Evolutionary conservation across 2,888 invertebrate species (phyloP), one percentile per base, ranked within the genome.

Genomic region (Conistra vaccinii): DNA sequence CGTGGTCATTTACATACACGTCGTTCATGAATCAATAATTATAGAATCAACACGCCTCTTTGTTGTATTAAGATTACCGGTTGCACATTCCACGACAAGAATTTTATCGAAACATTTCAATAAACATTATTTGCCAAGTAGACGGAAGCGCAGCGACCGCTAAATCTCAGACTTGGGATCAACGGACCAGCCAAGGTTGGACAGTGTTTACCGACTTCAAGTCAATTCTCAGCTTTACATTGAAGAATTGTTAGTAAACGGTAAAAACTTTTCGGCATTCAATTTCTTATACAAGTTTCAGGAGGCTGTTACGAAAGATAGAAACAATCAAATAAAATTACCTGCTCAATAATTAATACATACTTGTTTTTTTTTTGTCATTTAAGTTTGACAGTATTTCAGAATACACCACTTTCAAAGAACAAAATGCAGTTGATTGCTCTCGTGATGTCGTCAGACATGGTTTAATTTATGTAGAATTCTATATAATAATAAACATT

Each of bases 11-110:
- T 48, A 70, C 51, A 66, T 66, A 65, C 51, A 35, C 75, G 51
- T 55, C 39, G 51, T 60, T 69, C 62, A 61, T 69, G 65, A 85
- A 76, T 72, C 68, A 81, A 81, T 81, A 81, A 81, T 81, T 82
- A 81, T 62, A 76, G 26, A 81, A 76, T 65, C 63, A 71, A 61
- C 81, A 81, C 32, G 35, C 55, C 69, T 76, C 82, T 81, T 82
- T 82, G 69, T 84, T 69, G 45, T 81, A 45, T 69, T 71, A 81
- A 65, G 63, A 71, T 71, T 39, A 81, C 51, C 62, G 51, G 55
- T 51, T 66, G 51, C 12, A 67, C 57, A 81, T 85, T 69, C 71
- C 82, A 35, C 57, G 45, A 67, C 62, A 58, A 58, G 61, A 69
- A 81, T 76, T 62, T 81, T 42, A 68, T 71, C 81, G 63, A 57